Evolutionary conservation across 2,888 invertebrate genomes (phyloP).

Genomic region (Elysia crispata): DNA sequence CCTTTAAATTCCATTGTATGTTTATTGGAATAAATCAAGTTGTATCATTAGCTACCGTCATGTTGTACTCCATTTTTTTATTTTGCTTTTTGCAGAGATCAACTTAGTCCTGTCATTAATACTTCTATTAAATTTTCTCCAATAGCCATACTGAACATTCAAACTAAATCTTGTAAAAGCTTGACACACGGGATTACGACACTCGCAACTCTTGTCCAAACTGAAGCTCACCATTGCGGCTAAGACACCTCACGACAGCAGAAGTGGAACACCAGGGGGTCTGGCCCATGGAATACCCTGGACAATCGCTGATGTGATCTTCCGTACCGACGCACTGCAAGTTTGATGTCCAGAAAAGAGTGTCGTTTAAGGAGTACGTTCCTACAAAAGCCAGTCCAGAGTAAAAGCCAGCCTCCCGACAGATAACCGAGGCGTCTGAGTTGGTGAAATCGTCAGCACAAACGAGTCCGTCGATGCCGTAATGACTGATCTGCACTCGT

Average conservation of each 20-base stretch:
- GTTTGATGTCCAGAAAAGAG: constrained; percentile 57
- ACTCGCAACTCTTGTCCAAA: too few relatives aligned
- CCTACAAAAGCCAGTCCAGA: constrained; percentile 48
- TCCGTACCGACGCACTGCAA: constrained; percentile 63
- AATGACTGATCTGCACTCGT: constrained; percentile 55
- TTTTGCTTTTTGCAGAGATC: too few relatives aligned
- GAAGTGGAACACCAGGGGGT: constrained; percentile 52
- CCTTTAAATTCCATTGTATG: too few relatives aligned
- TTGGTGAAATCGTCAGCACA: constrained; percentile 63
- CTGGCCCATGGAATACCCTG: constrained; percentile 54
- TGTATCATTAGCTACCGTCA: too few relatives aligned
- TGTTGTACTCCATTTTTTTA: too few relatives aligned
- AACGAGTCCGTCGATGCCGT: constrained; percentile 59
- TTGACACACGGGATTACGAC: too few relatives aligned
- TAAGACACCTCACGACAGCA: constrained; percentile 64
- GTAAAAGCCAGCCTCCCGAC: constrained; percentile 48
- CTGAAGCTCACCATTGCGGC: constrained; percentile 55
- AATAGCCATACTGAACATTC: too few relatives aligned
- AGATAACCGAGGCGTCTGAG: constrained; percentile 57
- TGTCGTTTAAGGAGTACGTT: neutral
- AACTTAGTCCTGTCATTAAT: too few relatives aligned
- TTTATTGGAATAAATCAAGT: too few relatives aligned
- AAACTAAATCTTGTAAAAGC: too few relatives aligned
- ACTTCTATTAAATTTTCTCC: too few relatives aligned
- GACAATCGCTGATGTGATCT: constrained; percentile 55